Evolutionary conservation across 2,888 invertebrate species (phyloP), one percentile per base, ranked within the genome.

Genomic region (Onthophagus sagittarius): DNA sequence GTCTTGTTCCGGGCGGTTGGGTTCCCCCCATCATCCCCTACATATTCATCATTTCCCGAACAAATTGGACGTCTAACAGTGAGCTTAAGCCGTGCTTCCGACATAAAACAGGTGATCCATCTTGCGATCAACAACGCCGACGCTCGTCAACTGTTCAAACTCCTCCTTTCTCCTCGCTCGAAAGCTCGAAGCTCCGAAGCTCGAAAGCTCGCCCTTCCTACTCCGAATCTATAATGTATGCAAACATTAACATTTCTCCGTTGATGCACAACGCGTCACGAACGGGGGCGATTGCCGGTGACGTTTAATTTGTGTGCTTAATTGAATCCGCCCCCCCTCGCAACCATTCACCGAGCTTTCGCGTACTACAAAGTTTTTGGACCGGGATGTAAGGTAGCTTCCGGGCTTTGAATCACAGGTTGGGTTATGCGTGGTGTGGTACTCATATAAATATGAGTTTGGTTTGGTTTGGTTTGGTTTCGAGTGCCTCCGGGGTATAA

Each of bases 251-350:
- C 67, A 67, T 67, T 67, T 67, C 67, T 53, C 39, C 39, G 39
- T 53, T 53, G 67, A n/a, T 67, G 67, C 67, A 67, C 67, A 31
- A 67, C 67, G 32, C 32, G 31, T 31, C 31, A 67, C 31, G 15
- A 32, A n/a, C 67, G n/a, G 31, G 3, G 23, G 23, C 31, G 67
- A 67, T 67, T 67, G 67, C 67, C 23, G 23, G 31, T 67, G 67
- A 67, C 67, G 67, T 67, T 67, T 67, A 67, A 67, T 67, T 67
- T 67, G 67, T 67, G 67, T 67, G 32, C 67, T 67, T 67, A 67
- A 67, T 67, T 67, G 67, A 67, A 67, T 67, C 67, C 32, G n/a
- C 67, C 67, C 67, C 15, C 23, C 23, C n/a, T 67, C 67, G 67
- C 23, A 23, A 23, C 2, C 23, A 23, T 23, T 23, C 23, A 23